Base-by-base conservation (phyloP, 2,113 vertebrate species). In the Struthio camelus region DNA sequence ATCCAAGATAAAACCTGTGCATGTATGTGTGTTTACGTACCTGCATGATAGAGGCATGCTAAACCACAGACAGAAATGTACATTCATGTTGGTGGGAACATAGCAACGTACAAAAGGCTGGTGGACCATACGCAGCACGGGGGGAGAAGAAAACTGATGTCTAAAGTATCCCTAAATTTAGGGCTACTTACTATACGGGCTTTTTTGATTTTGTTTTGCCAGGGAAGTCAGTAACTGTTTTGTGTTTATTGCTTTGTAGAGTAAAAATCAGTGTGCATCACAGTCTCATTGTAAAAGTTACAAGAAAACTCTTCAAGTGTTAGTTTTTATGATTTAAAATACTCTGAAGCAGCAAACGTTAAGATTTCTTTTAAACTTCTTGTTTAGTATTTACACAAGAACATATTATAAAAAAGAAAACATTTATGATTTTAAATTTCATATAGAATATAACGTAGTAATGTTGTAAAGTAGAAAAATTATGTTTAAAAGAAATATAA, bases 81-180 rank as follows among this genome's bases (percentile, higher is more conserved):
- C 8, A 0, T 24, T 53, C 2, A 0, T 18, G 3, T n/a, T 10
- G 6, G 8, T 1, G 56, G 24, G 36, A 77, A 42, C 6, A 12
- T 34, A 28, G 51, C 64, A 66, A 48, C 0, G 0, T 34, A 28
- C 34, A 12, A 9, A 32, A 1, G 12, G 18, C 62, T 34, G 9
- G 42, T 13, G 42, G 13, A 19, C 46, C 18, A 48, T 19, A 48
- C 9, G 46, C 9, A 20, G 66, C 30, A 34, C 38, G 50, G 27
- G 0, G 0, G 22, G 53, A 78, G n/a, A 32, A 53, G 44, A 46
- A 80, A 85, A 34, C 14, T 3, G 7, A 32, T 46, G 50, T 12
- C 13, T 65, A 2, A 54, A 50, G 78, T 92, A 32, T 46, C 42
- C 10, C 13, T 65, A 2, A 54, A 50, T 82, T 92, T 58, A 79